Conservation (phyloP, 2,113 vertebrate species). For the Hirundichthys speculiger region DNA sequence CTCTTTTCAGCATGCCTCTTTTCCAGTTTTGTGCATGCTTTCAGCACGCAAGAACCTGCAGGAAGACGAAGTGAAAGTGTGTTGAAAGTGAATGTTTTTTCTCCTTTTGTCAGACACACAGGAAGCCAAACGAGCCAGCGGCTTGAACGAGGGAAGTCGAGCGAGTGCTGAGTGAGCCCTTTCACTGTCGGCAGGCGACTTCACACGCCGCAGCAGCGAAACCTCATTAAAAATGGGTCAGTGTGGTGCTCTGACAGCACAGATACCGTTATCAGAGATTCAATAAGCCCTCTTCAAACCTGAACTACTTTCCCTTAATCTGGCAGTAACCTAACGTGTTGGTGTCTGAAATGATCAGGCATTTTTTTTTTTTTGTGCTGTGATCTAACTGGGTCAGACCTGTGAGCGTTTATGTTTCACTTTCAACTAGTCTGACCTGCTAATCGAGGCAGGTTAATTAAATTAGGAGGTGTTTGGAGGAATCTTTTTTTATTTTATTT, state of each 20-base stretch:
- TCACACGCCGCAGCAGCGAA: conserved; percentile 46
- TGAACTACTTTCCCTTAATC: neutral
- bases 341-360: too few relatives aligned
- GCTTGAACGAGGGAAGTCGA: conserved; percentile 73
- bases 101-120: conserved; percentile 55
- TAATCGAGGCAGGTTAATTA: too few relatives aligned
- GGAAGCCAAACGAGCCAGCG: conserved; percentile 71
- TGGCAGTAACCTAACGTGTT: neutral
- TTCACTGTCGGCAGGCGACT: conserved; percentile 42
- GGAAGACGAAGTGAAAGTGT: conserved; percentile 81
- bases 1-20: neutral
- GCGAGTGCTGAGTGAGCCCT: conserved; percentile 65
- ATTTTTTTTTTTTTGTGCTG: too few relatives aligned
- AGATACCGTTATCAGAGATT: neutral
- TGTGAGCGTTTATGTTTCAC: too few relatives aligned
- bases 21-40: neutral
- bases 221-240: conserved; percentile 49
- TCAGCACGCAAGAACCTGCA: conserved; percentile 26
- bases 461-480: too few relatives aligned
- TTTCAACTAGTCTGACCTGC: too few relatives aligned
- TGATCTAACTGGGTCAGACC: too few relatives aligned
- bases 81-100: conserved; percentile 81
- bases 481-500: too few relatives aligned
- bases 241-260: conserved; percentile 2
- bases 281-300: neutral